phyloP scores from a whole-genome alignment of 2,797 vertebrate genomes.

The Gila robusta region DNA sequence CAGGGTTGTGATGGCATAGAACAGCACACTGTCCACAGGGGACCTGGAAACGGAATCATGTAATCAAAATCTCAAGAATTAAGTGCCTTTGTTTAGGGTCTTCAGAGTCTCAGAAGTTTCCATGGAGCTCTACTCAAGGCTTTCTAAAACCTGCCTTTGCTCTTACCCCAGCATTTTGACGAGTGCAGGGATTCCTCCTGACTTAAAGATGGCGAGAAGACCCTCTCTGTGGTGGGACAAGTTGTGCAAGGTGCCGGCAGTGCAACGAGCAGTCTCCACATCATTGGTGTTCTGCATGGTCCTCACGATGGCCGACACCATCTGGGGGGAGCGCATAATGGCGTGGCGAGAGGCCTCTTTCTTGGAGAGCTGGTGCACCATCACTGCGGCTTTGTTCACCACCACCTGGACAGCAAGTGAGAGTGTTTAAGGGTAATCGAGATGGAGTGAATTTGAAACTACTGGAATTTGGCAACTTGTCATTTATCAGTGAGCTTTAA shows the following conservation, averaged over 20 bases:
- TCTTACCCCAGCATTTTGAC: conserved; percentile 98
- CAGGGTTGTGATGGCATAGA: conserved; percentile 98
- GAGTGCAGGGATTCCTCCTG: conserved; percentile 95
- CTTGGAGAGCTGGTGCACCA: conserved; percentile 99
- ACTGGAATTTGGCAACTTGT: neutral
- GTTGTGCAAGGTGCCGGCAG: conserved; percentile 96
- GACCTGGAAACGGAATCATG: conserved; percentile 78
- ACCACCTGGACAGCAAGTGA: conserved; percentile 84
- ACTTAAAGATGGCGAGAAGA: conserved; percentile 97
- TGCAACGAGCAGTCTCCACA: conserved; percentile 96
- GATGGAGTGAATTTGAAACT: neutral
- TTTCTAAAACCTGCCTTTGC: neutral
- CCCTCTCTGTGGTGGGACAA: conserved; percentile 98
- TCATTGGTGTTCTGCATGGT: conserved; percentile 99
- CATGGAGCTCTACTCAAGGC: neutral
- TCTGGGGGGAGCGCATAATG: conserved; percentile 98
- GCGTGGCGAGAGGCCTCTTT: conserved; percentile 98
- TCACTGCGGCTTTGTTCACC: conserved; percentile 97
- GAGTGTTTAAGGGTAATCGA: neutral
- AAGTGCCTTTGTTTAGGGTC: neutral
- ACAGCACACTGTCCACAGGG: conserved; percentile 96
- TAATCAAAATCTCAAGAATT: neutral
- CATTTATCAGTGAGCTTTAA: neutral
- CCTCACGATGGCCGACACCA: conserved; percentile 98
- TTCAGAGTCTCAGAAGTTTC: neutral